Percentiles rank a stretch among this genome's conserved stretches.
Evolutionary conservation across 2,797 vertebrate species (phyloP).

Genomic region (Xiphophorus birchmanni): DNA sequence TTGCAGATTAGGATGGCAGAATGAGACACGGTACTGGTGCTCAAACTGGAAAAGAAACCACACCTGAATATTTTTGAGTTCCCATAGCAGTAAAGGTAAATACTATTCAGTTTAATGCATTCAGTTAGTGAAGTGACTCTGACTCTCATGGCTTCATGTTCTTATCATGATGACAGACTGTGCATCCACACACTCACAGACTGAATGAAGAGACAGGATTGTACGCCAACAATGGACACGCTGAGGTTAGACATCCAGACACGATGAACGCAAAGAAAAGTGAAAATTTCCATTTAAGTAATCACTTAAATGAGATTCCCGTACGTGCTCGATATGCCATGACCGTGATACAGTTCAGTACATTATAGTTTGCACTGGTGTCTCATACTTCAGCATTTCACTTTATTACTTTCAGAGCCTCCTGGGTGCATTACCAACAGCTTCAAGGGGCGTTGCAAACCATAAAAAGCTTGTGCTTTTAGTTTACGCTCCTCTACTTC

Average conservation of each 20-base stretch:
- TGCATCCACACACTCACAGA: conserved; percentile 49
- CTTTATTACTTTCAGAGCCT: conserved; percentile 11
- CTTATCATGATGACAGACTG: conserved; percentile 10
- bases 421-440: conserved; percentile 14
- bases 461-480: conserved; percentile 9
- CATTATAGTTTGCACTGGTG: conserved; percentile 29
- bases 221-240: conserved; percentile 53
- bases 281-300: conserved; percentile 86
- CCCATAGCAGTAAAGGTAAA: background rate
- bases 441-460: conserved; percentile 50
- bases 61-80: background rate
- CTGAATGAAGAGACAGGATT: conserved; percentile 60
- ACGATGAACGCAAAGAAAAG: conserved; percentile 76
- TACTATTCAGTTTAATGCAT: conserved; percentile 9
- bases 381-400: conserved; percentile 36
- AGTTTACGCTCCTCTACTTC: conserved; percentile 30
- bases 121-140: conserved; percentile 10
- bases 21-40: conserved; percentile 29
- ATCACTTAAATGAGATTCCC: conserved; percentile 90
- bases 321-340: conserved; percentile 73
- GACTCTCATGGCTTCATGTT: background rate
- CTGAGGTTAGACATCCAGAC: conserved; percentile 65
- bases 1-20: conserved; percentile 42
- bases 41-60: conserved; percentile 21
- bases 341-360: conserved; percentile 61